phyloP scores from a whole-genome alignment of 2,113 vertebrate genomes.

The Pomatorhinus ruficollis region DNA sequence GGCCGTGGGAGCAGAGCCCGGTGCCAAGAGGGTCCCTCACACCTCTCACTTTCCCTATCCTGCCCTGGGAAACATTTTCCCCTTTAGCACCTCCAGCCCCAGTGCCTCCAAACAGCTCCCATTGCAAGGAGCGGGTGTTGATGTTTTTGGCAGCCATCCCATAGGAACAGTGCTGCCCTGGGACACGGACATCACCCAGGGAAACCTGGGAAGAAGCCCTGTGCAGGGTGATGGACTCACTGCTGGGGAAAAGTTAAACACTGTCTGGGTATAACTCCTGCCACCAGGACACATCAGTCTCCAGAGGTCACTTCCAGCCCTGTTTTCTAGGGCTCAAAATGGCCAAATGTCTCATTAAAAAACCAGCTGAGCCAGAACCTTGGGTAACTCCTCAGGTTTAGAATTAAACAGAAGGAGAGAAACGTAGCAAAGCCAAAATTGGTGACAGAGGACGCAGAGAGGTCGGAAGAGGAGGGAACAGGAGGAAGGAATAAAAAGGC shows the following conservation, averaged over 20 bases:
- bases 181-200: background rate
- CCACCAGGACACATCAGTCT: rapidly evolving
- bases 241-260: background rate
- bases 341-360: background rate
- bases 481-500: background rate
- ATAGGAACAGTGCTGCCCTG: background rate
- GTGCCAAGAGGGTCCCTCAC: rapidly evolving
- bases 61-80: background rate
- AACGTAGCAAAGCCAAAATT: background rate
- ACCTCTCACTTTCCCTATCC: background rate
- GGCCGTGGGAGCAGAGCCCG: background rate
- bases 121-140: rapidly evolving
- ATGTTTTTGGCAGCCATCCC: background rate
- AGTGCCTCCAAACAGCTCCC: background rate
- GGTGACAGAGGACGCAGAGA: background rate
- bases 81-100: background rate
- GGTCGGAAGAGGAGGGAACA: background rate
- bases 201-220: background rate
- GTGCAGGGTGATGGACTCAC: background rate
- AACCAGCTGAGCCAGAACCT: background rate
- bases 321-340: background rate
- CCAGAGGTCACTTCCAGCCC: background rate
- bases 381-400: background rate
- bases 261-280: background rate
- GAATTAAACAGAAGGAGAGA: background rate